These are phyloP conservation scores for Myrmecobius fasciatus DNA, from an alignment of 2,113 vertebrate genomes.

Conservation along the genomic window DNA sequence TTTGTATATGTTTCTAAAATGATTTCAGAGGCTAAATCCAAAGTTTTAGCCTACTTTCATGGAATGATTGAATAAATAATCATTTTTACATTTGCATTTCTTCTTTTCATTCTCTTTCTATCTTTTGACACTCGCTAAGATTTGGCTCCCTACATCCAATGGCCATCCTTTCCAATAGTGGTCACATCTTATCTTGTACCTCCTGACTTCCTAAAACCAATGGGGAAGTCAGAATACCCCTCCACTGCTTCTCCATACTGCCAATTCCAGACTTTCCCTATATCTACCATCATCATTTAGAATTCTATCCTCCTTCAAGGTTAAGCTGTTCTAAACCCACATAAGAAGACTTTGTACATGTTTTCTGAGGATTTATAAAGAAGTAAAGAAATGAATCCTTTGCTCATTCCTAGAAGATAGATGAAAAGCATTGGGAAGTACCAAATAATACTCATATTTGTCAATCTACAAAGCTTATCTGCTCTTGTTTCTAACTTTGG, in stretches of 20 bases:
- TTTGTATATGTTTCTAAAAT: neutral
- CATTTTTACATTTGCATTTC: neutral
- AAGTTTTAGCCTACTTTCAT: neutral
- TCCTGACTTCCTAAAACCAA: neutral
- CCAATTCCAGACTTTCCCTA: no score
- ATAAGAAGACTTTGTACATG: neutral
- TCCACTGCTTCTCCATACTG: neutral
- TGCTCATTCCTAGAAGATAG: neutral
- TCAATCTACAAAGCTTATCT: neutral
- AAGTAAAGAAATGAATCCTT: neutral
- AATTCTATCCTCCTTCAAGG: no score
- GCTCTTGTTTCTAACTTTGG: neutral
- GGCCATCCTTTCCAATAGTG: neutral
- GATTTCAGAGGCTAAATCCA: neutral
- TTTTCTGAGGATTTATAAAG: neutral
- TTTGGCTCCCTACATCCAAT: neutral
- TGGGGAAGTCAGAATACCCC: neutral
- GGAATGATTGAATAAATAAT: neutral
- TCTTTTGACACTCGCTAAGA: neutral
- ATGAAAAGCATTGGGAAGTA: neutral
- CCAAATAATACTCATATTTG: neutral
- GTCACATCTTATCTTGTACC: neutral
- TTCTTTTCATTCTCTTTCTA: neutral
- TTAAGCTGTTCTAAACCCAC: neutral
- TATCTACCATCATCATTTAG: no score